A percentile compares a stretch with the other conserved stretches of the same genome.
phyloP scores from a whole-genome alignment of 2,113 vertebrate species.

The Desmodus rotundus region DNA sequence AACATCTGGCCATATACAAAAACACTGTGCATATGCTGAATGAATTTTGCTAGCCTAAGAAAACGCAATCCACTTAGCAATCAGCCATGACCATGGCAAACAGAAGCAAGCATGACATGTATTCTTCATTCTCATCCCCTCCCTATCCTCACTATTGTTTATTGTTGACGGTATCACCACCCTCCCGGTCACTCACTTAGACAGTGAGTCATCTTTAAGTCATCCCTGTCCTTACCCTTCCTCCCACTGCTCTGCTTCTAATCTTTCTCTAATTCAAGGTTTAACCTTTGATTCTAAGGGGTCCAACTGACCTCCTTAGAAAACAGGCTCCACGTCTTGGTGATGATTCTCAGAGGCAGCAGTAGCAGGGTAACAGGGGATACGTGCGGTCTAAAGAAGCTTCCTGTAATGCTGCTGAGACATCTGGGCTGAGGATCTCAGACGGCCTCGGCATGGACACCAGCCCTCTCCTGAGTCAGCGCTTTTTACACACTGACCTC shows the following conservation, averaged over 20 bases:
- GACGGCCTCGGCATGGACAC: neutral
- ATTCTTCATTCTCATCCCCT: neutral
- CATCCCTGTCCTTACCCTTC: neutral
- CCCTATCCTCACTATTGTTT: neutral
- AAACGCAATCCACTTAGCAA: neutral
- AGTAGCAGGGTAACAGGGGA: neutral
- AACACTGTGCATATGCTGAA: neutral
- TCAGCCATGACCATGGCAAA: neutral
- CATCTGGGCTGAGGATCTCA: rapidly evolving
- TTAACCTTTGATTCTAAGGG: neutral
- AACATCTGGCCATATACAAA: neutral
- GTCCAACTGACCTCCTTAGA: neutral
- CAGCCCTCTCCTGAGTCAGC: neutral
- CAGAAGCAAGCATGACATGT: rapidly evolving
- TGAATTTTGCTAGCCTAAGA: neutral
- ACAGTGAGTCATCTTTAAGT: neutral
- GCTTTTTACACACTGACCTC: neutral
- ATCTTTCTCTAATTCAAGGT: neutral
- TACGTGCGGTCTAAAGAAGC: neutral
- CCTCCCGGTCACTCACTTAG: neutral
- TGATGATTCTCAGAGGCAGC: neutral
- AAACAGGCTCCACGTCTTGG: neutral
- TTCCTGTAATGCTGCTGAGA: neutral
- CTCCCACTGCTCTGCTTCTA: neutral
- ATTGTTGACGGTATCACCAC: neutral